phyloP scores from a whole-genome alignment of 2,113 vertebrate genomes.

The Callopanchax toddi region DNA sequence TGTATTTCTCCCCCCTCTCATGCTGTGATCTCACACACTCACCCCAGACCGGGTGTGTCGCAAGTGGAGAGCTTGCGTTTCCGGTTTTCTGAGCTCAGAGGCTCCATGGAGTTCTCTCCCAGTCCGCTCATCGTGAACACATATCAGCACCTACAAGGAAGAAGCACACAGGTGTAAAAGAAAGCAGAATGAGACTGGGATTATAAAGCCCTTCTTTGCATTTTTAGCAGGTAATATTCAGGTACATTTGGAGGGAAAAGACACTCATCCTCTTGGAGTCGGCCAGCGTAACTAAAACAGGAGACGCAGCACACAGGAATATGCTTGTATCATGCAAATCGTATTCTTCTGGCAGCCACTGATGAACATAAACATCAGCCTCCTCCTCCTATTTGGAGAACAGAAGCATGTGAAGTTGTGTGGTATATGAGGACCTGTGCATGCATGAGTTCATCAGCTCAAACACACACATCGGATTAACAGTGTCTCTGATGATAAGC shows the following conservation, averaged over 20 bases:
- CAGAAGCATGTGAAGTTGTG: constrained; percentile 51
- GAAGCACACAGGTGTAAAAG: constrained; percentile 27
- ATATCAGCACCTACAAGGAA: constrained; percentile 86
- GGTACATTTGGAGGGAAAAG: constrained; percentile 24
- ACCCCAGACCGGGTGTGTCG: constrained; percentile 88
- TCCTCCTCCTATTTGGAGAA: constrained; percentile 55
- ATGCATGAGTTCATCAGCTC: constrained; percentile 62
- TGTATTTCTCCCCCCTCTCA: neutral
- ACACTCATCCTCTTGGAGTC: constrained; percentile 36
- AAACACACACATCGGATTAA: constrained; percentile 69
- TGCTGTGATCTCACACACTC: constrained; percentile 55
- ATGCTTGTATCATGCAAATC: constrained; percentile 72
- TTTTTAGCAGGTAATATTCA: constrained; percentile 26
- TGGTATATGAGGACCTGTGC: constrained; percentile 25
- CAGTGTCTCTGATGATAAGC: constrained; percentile 72
- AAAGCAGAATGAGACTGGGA: constrained; percentile 9
- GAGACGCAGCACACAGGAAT: constrained; percentile 53
- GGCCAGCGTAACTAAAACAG: constrained; percentile 28
- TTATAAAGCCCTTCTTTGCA: constrained; percentile 28
- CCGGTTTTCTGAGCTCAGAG: constrained; percentile 85
- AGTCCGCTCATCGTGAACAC: constrained; percentile 88
- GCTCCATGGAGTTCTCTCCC: constrained; percentile 92
- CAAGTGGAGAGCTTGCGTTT: constrained; percentile 92
- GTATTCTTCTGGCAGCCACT: constrained; percentile 63
- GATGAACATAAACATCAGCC: constrained; percentile 64